These are phyloP conservation scores for Psilanteris sp. DNA, from an alignment of 1,140 invertebrate species.

Conservation along the genomic window DNA sequence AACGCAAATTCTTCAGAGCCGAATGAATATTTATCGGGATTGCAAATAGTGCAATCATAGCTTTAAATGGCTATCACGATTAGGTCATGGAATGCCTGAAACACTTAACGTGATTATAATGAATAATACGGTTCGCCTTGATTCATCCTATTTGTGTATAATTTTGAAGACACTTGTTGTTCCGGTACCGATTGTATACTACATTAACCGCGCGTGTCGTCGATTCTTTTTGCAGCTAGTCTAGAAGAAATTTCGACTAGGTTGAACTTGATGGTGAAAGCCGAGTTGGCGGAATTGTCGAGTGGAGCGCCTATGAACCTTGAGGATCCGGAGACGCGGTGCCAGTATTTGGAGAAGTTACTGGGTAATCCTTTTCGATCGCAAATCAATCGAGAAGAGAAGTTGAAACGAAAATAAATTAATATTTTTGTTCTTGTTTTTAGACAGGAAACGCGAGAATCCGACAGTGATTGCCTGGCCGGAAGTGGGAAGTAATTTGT, in stretches of 20 bases:
- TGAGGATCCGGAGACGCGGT: slow-evolving; percentile 72
- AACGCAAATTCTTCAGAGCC: slow-evolving; percentile 11
- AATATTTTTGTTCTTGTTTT: slow-evolving; percentile 15
- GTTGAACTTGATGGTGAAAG: slow-evolving; percentile 74
- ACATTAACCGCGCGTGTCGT: too few species aligned
- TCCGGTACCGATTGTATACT: too few species aligned
- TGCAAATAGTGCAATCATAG: slow-evolving; percentile 52
- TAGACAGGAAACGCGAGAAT: slow-evolving; percentile 73
- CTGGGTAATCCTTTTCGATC: slow-evolving; percentile 60
- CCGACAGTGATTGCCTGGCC: slow-evolving; percentile 69
- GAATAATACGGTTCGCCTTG: slow-evolving; percentile 16
- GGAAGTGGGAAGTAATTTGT: slow-evolving; percentile 72
- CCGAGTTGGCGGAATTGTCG: slow-evolving; percentile 70
- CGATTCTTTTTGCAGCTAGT: slow-evolving; percentile 59
- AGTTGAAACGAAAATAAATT: slow-evolving; percentile 14
- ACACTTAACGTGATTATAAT: slow-evolving; percentile 57
- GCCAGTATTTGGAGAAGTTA: slow-evolving; percentile 73
- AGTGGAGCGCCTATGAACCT: slow-evolving; percentile 68
- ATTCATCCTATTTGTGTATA: too few species aligned
- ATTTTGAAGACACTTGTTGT: too few species aligned
- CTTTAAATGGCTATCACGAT: slow-evolving; percentile 57
- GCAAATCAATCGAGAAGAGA: neutral
- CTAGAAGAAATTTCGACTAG: slow-evolving; percentile 74
- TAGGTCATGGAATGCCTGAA: slow-evolving; percentile 50
- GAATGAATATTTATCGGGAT: slow-evolving; percentile 48